Percentiles rank a stretch among this genome's conserved stretches.
Conservation (phyloP, 2,113 vertebrate species). For the Meleagris gallopavo region DNA sequence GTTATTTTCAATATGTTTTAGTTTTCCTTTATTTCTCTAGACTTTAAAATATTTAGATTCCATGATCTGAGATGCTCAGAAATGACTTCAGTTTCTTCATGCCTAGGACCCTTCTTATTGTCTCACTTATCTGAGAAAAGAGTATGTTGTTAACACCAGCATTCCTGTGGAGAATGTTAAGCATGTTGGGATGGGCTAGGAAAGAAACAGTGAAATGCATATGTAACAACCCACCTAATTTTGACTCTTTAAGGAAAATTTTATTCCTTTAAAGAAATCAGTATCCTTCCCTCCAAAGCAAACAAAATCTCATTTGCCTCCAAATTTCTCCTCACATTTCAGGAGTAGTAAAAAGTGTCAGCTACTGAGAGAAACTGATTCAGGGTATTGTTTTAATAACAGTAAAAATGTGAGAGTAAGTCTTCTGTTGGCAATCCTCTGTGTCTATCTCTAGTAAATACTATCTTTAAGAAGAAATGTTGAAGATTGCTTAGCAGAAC, state of each 20-base stretch:
- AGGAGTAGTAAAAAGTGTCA: not conserved
- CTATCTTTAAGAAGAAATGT: not conserved
- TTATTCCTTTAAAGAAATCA: constrained; percentile 42
- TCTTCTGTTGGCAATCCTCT: not conserved
- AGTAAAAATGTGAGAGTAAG: not conserved
- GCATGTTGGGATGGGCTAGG: constrained; percentile 60
- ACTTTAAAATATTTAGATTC: not conserved
- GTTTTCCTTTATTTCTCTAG: not conserved
- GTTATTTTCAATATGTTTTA: not conserved
- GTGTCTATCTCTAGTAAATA: not conserved
- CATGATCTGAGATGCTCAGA: not conserved
- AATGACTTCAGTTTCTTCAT: not conserved
- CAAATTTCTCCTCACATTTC: not conserved
- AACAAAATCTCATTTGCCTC: constrained; percentile 48
- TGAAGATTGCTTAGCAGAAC: not conserved
- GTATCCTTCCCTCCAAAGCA: constrained; percentile 42
- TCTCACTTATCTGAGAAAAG: constrained; percentile 19
- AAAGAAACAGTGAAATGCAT: constrained; percentile 64
- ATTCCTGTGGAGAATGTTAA: constrained; percentile 64
- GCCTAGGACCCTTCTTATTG: not conserved
- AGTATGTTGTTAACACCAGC: constrained; percentile 29
- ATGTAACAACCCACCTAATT: constrained; percentile 32
- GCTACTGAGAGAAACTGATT: not conserved
- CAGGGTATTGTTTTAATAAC: not conserved
- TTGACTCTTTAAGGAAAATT: constrained; percentile 37